Conservation (phyloP, 2,113 vertebrate species). For the Spizaetus ornatus region DNA sequence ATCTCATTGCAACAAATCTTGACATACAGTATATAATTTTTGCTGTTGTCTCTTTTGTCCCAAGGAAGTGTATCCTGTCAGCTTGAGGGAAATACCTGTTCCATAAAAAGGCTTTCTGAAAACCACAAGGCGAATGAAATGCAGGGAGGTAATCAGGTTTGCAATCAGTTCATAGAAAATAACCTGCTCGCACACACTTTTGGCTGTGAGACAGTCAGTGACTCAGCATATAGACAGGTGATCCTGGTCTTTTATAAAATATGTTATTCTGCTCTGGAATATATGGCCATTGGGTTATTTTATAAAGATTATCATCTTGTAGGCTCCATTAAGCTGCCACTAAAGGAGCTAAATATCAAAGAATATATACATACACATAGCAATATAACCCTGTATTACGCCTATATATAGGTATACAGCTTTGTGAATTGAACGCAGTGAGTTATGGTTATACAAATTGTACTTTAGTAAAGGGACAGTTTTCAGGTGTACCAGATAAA, state of each 20-base stretch:
- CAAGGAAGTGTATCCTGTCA: background rate
- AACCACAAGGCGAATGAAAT: background rate
- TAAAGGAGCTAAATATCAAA: background rate
- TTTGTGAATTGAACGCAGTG: background rate
- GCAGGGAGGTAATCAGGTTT: background rate
- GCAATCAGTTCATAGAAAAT: background rate
- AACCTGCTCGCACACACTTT: background rate
- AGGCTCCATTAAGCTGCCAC: background rate
- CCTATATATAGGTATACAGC: background rate
- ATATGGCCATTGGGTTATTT: background rate
- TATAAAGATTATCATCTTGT: background rate
- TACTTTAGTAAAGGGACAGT: background rate
- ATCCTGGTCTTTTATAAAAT: background rate
- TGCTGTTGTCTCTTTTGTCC: background rate
- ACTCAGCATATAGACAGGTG: background rate
- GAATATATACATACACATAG: background rate
- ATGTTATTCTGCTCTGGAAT: background rate
- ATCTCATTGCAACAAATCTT: background rate
- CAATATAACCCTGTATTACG: background rate
- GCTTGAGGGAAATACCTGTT: background rate
- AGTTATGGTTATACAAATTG: background rate
- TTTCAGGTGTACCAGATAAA: background rate
- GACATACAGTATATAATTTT: background rate
- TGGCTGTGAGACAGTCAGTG: background rate
- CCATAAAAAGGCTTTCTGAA: conserved; percentile 11